phyloP scores from a whole-genome alignment of 1,140 invertebrate species.

The Neoseiulus cucumeris region DNA sequence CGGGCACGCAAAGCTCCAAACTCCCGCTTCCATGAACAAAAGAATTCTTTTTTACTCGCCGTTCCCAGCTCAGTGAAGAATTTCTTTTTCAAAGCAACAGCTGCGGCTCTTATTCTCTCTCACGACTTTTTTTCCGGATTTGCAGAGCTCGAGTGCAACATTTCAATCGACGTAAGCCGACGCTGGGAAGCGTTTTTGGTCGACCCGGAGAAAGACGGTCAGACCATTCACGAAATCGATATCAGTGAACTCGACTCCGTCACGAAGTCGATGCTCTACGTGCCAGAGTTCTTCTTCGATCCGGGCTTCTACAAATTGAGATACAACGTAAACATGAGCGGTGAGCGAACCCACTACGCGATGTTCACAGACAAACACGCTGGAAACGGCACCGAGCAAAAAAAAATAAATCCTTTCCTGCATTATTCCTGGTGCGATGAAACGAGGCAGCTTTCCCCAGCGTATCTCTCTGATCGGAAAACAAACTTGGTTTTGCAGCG shows the following conservation, averaged over 20 bases:
- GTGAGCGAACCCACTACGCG: conserved; percentile 11
- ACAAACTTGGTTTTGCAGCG: background rate
- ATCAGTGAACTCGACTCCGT: conserved; percentile 21
- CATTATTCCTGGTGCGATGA: too few species aligned
- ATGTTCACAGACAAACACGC: background rate
- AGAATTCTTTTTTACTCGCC: too few species aligned
- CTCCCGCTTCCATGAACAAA: too few species aligned
- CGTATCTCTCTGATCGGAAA: too few species aligned
- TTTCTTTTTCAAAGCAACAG: too few species aligned
- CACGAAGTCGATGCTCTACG: conserved; percentile 23
- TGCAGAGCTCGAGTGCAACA: conserved; percentile 1
- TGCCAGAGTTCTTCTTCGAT: conserved; percentile 21
- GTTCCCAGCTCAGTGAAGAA: too few species aligned
- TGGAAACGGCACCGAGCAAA: too few species aligned
- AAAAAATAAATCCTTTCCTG: too few species aligned
- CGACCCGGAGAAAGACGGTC: background rate
- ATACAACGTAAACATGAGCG: conserved; percentile 22
- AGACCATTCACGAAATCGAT: conserved; percentile 19
- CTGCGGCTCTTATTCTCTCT: background rate
- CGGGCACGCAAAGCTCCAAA: too few species aligned
- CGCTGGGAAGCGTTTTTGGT: conserved; percentile 3
- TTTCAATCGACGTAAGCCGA: background rate
- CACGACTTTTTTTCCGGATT: background rate
- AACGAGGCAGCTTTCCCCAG: too few species aligned
- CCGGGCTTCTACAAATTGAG: conserved; percentile 21